A percentile compares a stretch with the other conserved stretches of the same genome.
Conservation (phyloP, 2,797 vertebrate species). For the Pristis pectinata region DNA sequence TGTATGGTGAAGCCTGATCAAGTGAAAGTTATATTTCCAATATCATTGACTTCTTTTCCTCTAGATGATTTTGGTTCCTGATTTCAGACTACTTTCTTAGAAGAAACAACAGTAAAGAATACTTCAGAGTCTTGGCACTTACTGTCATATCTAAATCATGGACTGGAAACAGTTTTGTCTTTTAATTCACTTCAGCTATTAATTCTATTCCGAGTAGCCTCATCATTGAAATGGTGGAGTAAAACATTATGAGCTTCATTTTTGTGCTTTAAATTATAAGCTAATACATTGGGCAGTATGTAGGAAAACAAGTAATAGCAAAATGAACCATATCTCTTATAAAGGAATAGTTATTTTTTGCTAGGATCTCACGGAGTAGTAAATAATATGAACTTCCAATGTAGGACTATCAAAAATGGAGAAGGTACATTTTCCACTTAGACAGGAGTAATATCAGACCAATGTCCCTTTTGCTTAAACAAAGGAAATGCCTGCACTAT, state of each 20-base stretch:
- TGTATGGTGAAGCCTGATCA: background rate
- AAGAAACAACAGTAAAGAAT: background rate
- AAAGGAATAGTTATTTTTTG: background rate
- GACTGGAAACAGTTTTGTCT: background rate
- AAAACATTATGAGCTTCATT: background rate
- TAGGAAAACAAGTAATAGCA: background rate
- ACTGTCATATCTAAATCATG: background rate
- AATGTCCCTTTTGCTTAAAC: background rate
- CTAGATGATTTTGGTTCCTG: background rate
- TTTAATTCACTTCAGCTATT: background rate
- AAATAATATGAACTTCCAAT: background rate
- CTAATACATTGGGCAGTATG: background rate
- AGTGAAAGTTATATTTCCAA: background rate
- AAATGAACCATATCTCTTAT: background rate
- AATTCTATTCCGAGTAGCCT: background rate
- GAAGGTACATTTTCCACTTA: background rate
- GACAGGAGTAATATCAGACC: background rate
- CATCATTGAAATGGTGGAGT: background rate
- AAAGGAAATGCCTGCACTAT: background rate
- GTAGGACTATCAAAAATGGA: background rate
- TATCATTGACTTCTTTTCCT: background rate
- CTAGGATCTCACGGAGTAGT: background rate
- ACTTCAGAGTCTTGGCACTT: background rate
- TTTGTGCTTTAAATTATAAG: background rate
- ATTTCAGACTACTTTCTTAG: background rate